Evolutionary conservation across 2,113 vertebrate genomes (phyloP), one percentile per base, ranked within the genome.

Genomic region (Protobothrops flavoviridis): DNA sequence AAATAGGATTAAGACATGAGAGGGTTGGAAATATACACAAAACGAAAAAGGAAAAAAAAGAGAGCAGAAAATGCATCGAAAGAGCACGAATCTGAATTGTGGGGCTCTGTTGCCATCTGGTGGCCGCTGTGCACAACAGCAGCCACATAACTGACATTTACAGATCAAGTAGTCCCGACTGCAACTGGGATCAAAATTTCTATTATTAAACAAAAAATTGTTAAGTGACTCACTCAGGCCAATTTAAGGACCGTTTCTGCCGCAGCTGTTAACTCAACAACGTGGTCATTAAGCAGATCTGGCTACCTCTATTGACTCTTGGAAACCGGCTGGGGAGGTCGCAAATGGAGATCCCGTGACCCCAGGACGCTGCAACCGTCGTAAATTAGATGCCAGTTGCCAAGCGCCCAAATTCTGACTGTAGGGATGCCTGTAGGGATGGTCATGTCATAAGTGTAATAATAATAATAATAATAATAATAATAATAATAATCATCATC

Each of bases 1-100:
- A 90, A 93, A 86, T 57, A 93, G 88, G 92, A 93, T 89, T 93
- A 57, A 50, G 74, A 61, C 52, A 93, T 43, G 92, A 86, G 92
- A 86, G 29, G 43, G 56, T 29, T 61, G 74, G 88, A 1, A 86
- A 85, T n/a, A n/a, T 74, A 86, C 39, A 93, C 55, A 43, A 59
- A 85, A 64, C 10, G 3, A 26, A 10, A 3, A 7, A 7, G 23
- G 3, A 21, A 29, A 12, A 0, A 43, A 2, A 43, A 26, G 21
- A 61, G 88, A 61, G 13, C 43, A 45, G 26, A 8, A 39, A 56
- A n/a, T 5, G 20, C n/a, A 2, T 88, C 2, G 3, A 56, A 33
- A n/a, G n/a, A 21, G 21, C 7, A 1, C 0, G 33, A 20, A 59
- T 33, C 12, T 0, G 26, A 15, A 33, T 9, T 11, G 45, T 53